Evolutionary conservation across 2,113 vertebrate genomes (phyloP), one percentile per base, ranked within the genome.

Genomic region (Heterochromis multidens): DNA sequence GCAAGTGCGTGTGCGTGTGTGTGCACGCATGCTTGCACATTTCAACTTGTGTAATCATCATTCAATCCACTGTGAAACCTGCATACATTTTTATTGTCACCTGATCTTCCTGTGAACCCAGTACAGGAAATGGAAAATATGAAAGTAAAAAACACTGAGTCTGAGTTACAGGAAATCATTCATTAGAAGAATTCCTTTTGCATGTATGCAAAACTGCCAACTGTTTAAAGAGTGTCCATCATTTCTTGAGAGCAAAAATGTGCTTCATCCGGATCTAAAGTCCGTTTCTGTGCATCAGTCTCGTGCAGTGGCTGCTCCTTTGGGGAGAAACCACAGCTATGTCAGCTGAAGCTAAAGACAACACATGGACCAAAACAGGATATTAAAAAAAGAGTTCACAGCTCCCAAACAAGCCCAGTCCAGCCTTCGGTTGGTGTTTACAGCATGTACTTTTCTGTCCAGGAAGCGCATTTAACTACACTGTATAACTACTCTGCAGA

Each of bases 301-400:
- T 88, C 80, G 10, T 83, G 87, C 85, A 77, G 77, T 84, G 85
- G 60, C 87, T 78, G 81, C 80, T 93, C 70, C 82, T 91, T 61
- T 80, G 81, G 93, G 88, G 81, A 86, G 87, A 93, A 93, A 94
- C 91, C 92, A 90, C 90, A 94, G 90, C 82, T 91, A 91, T 93
- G 92, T 87, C 80, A 90, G 89, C 80, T 90, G 77, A 83, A 90
- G 79, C 93, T 94, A 87, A 92, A 92, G 88, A 90, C 91, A 92
- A 94, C 90, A 85, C 82, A 70, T 7, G 76, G 88, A 86, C 85
- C 87, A 91, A 90, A 94, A 91, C 89, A 91, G 91, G 87, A 94
- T 88, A 89, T 93, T 91, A 92, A 92, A 90, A 89, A 92, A 91
- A 86, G 83, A 86, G 83, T 90, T 92, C 79, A 92, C 89, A 88